These are phyloP conservation scores for Galagoides demidoff DNA, from an alignment of 2,797 vertebrate species.

Conservation along the genomic window DNA sequence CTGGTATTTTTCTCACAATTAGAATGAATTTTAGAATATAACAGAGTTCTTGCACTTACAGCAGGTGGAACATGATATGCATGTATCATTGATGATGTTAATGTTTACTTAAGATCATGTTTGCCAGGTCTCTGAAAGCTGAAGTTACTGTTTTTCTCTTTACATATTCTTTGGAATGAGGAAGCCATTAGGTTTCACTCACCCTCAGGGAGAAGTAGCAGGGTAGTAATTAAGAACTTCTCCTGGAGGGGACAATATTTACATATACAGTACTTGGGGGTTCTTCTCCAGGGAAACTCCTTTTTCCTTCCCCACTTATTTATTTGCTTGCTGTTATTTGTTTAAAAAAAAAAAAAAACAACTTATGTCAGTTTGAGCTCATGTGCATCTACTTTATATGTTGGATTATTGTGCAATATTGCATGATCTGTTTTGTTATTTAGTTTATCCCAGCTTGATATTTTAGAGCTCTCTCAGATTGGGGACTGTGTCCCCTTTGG, in stretches of 20 bases:
- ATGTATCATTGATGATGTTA: neutral
- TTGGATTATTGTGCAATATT: neutral
- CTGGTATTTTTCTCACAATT: neutral
- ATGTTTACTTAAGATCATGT: neutral
- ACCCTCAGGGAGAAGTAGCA: neutral
- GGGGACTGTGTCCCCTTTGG: neutral
- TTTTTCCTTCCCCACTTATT: neutral
- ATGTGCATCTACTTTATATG: neutral
- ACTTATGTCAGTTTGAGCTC: neutral
- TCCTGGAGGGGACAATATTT: neutral
- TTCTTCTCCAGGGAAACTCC: neutral
- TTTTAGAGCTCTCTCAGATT: neutral
- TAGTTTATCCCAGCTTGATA: neutral
- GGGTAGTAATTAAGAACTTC: neutral
- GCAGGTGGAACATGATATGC: neutral
- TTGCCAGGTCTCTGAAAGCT: neutral
- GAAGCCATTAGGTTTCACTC: neutral
- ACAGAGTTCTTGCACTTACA: neutral
- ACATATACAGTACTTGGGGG: neutral
- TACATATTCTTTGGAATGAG: neutral
- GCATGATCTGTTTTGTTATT: neutral
- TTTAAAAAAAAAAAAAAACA: neutral
- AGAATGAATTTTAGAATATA: neutral
- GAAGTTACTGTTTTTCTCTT: neutral
- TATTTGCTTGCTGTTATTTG: neutral